Conservation (phyloP, 2,113 vertebrate genomes). For the Bucco capensis region DNA sequence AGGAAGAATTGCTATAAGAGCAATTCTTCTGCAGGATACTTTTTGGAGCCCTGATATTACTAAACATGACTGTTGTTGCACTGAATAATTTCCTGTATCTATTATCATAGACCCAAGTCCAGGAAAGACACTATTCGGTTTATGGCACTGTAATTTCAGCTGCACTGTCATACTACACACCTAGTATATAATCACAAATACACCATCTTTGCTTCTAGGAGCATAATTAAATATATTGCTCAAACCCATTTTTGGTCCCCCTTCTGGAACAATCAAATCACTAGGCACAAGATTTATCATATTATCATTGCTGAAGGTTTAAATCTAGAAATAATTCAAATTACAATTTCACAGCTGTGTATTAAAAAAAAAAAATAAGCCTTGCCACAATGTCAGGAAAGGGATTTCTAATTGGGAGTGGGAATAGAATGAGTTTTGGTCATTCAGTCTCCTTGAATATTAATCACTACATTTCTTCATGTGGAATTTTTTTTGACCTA, state of each 20-base stretch:
- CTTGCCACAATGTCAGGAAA: background rate
- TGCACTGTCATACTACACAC: background rate
- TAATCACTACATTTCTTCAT: background rate
- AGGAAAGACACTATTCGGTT: background rate
- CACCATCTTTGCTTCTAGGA: background rate
- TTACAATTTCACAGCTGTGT: background rate
- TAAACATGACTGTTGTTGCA: background rate
- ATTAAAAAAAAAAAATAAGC: background rate
- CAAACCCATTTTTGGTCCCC: background rate
- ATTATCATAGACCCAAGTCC: background rate
- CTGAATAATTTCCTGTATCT: background rate
- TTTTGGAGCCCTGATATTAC: background rate
- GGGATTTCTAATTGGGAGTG: background rate
- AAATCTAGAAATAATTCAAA: constrained; percentile 11
- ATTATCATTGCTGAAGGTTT: background rate
- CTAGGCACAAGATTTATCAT: background rate
- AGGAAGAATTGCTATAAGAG: background rate
- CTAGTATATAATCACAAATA: background rate
- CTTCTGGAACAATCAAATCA: constrained; percentile 3
- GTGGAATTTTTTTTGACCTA: background rate
- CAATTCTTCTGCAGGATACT: background rate
- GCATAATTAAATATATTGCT: background rate
- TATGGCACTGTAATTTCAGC: background rate
- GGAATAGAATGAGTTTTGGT: background rate
- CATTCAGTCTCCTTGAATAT: background rate